A percentile compares a stretch with the other conserved stretches of the same genome.
Conservation (phyloP, 2,113 vertebrate genomes). For the Pangasianodon gigas region DNA sequence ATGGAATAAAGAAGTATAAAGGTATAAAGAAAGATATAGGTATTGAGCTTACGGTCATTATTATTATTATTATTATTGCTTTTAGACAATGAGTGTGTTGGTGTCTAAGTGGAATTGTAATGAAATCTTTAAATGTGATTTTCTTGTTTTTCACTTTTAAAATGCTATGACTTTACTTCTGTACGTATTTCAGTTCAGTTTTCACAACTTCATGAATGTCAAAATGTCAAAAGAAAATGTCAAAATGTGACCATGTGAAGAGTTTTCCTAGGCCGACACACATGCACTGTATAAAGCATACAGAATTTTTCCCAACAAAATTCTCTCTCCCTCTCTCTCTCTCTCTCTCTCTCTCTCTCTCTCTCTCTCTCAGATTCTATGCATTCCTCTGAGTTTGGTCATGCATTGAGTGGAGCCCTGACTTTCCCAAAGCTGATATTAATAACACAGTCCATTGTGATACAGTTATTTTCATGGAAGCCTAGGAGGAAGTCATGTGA, state of each 20-base stretch:
- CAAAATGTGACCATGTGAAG: neutral
- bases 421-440: constrained; percentile 98
- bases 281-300: constrained; percentile 7
- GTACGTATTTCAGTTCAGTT: neutral
- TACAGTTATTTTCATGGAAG: constrained; percentile 98
- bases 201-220: neutral
- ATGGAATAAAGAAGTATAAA: neutral
- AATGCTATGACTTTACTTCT: neutral
- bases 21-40: neutral
- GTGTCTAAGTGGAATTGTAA: neutral
- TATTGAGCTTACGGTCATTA: neutral
- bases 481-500: constrained; percentile 95
- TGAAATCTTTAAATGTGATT: neutral
- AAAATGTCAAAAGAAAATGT: neutral
- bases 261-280: neutral
- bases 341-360: constrained; percentile 52
- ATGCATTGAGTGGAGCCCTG: constrained; percentile 78
- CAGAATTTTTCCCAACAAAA: constrained; percentile 6
- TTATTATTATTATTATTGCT: neutral
- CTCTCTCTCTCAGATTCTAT: constrained; percentile 76
- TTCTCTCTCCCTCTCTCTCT: constrained; percentile 53
- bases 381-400: constrained; percentile 89
- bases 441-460: constrained; percentile 99
- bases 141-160: neutral
- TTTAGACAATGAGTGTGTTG: neutral